A percentile compares a stretch with the other conserved stretches of the same genome.
Evolutionary conservation across 37 sponge, comb jelly and placozoan genomes (phyloP).

Genomic region (Oopsacas minuta): DNA sequence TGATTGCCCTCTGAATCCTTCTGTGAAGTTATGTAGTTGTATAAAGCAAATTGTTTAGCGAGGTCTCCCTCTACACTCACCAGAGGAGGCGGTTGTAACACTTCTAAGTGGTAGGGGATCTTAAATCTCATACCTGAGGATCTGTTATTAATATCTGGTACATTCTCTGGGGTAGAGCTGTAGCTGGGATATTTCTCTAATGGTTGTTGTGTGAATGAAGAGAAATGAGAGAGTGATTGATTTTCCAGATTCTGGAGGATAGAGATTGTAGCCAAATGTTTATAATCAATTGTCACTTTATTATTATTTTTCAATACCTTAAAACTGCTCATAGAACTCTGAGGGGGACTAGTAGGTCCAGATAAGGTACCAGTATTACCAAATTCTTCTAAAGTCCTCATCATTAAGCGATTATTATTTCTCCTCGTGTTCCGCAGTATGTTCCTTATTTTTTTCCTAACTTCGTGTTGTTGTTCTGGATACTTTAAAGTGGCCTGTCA

Average conservation of each 20-base stretch:
- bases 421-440: neutral
- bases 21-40: slow-evolving; percentile 13
- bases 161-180: neutral
- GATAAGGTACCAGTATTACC: neutral
- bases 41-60: neutral
- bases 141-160: neutral
- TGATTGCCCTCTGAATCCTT: neutral
- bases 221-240: neutral
- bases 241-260: neutral
- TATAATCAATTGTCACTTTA: no score
- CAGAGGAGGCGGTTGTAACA: neutral
- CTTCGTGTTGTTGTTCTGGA: neutral
- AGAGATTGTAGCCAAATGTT: no score
- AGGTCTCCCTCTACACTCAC: neutral
- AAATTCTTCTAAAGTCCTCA: neutral
- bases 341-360: neutral
- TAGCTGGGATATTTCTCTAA: neutral
- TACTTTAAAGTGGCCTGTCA: neutral
- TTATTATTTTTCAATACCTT: no score
- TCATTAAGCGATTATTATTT: neutral
- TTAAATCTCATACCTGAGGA: neutral
- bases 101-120: slow-evolving; percentile 8
- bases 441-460: neutral
- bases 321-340: no score
- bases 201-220: neutral